These are phyloP conservation scores for Formicarius rufipectus DNA, from an alignment of 2,113 vertebrate species.

Conservation along the genomic window DNA sequence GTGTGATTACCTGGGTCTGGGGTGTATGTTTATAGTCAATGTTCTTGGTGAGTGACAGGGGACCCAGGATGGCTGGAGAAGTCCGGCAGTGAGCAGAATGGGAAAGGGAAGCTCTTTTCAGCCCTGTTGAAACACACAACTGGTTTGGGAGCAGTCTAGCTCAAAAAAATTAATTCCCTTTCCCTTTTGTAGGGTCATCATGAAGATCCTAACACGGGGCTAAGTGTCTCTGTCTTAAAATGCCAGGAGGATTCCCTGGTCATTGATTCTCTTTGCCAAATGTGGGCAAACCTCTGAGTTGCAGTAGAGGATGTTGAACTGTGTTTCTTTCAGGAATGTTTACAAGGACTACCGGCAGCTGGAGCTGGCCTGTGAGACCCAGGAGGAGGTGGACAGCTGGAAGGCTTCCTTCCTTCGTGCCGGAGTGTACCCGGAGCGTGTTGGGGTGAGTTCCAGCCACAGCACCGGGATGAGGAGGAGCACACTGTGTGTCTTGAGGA, in stretches of 20 bases:
- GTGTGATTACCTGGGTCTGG: not conserved
- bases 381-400: conserved; percentile 98
- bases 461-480: not conserved
- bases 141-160: not conserved
- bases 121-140: not conserved
- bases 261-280: not conserved
- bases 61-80: not conserved
- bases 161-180: not conserved
- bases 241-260: not conserved
- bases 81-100: not conserved
- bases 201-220: not conserved
- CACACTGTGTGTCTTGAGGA: not conserved
- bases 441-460: conserved; percentile 76
- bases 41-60: not conserved
- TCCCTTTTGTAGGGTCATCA: not conserved
- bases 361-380: conserved; percentile 98
- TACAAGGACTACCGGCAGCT: conserved; percentile 99
- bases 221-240: not conserved
- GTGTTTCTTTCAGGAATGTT: conserved; percentile 84
- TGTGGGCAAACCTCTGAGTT: not conserved
- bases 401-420: conserved; percentile 97
- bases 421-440: conserved; percentile 95
- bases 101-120: not conserved
- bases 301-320: not conserved
- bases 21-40: not conserved